Base-by-base conservation (phyloP, 2,797 vertebrate species). In the Sitta carolinensis region DNA sequence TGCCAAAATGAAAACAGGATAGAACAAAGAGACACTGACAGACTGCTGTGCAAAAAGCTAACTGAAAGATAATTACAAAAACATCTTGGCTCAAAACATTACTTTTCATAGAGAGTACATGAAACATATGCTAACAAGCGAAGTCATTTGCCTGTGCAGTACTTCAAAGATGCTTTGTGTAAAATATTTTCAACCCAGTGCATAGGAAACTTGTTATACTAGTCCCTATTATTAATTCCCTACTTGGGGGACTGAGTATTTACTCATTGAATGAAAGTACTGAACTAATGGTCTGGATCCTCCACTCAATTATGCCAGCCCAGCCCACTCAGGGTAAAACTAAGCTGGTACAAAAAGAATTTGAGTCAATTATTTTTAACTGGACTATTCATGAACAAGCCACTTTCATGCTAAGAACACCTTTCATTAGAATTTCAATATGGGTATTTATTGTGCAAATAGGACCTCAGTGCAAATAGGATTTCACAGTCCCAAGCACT, bases 101-200 rank as follows among this genome's bases (percentile, higher is more conserved):
- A 81, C 76, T 95, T 94, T 94, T 95, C 63, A 87, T 59, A 83
- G 80, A 86, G 55, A 57, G 47, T 59, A 88, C 90, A 90, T 94
- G 87, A 96, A 97, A 95, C 59, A 73, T 50, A 93, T 52, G 89
- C 64, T 96, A 96, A 96, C 89, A 87, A 91, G 57, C 81, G 73
- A 94, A 82, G 62, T 79, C 34, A 86, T 92, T 93, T 94, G 94
- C 95, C 84, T 93, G 58, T 47, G 45, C 66, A 84, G 25, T 9
- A 85, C 79, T 97, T 93, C 93, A 96, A 95, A 96, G 91, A 87
- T 59, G 34, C 55, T 69, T 73, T 85, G 59, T 51, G 26, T 79
- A 80, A 92, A 96, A 74, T 70, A 77, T 90, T 94, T 94, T 88
- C 84, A 92, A 68, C 22, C 18, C 55, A 76, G 50, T 67, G 45